phyloP scores from a whole-genome alignment of 2,797 vertebrate species.

The Tragopan temminckii region DNA sequence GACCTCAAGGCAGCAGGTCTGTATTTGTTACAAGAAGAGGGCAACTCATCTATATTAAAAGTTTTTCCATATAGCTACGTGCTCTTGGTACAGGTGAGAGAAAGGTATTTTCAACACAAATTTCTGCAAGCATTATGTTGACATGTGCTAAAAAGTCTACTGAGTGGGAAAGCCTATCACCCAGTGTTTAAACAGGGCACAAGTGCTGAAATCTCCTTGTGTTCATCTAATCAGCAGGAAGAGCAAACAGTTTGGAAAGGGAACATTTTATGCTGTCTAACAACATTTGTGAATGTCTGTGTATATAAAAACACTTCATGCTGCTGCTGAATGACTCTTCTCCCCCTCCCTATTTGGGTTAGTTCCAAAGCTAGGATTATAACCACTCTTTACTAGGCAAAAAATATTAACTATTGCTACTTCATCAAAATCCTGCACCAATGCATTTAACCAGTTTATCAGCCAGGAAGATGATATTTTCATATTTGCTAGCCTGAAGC shows the following conservation, averaged over 20 bases:
- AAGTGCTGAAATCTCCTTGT: background rate
- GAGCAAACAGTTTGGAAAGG: background rate
- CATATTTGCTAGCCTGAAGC: slow-evolving; percentile 80
- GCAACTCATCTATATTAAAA: background rate
- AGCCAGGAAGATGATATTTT: slow-evolving; percentile 72
- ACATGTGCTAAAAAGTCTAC: rapidly evolving
- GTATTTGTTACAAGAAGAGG: rapidly evolving
- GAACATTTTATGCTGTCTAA: slow-evolving; percentile 41
- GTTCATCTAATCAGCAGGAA: background rate
- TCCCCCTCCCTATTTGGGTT: slow-evolving; percentile 34
- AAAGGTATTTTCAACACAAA: background rate
- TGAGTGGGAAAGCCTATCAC: background rate
- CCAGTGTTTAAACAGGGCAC: background rate
- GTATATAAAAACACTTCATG: background rate
- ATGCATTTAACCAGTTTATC: slow-evolving; percentile 65
- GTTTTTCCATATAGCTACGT: background rate
- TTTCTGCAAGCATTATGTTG: background rate
- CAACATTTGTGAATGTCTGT: slow-evolving; percentile 19
- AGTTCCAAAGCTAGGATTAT: slow-evolving; percentile 56
- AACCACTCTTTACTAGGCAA: slow-evolving; percentile 63
- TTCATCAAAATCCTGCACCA: slow-evolving; percentile 66
- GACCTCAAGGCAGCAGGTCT: background rate
- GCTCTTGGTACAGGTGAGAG: background rate
- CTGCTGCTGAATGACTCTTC: slow-evolving; percentile 23
- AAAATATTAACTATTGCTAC: slow-evolving; percentile 58